A percentile compares a stretch with the other conserved stretches of the same genome.
Evolutionary conservation across 1,140 invertebrate species (phyloP).

Genomic region (Neodiprion lecontei): DNA sequence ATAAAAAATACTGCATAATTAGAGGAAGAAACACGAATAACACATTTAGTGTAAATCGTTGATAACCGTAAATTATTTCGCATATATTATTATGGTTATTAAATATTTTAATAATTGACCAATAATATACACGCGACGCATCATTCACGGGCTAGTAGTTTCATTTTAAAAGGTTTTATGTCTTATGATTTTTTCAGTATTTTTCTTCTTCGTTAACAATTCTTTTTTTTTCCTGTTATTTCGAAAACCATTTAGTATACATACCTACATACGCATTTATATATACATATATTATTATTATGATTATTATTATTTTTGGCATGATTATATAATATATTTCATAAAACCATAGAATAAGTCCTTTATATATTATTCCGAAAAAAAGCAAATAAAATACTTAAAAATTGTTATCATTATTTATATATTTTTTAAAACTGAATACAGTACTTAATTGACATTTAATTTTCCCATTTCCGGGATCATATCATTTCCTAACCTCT

Average conservation of each 20-base stretch:
- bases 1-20: not conserved
- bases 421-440: not conserved
- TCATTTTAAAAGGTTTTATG: conserved; percentile 4
- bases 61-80: not conserved
- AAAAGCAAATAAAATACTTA: conserved; percentile 5
- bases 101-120: not conserved
- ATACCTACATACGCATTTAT: not conserved
- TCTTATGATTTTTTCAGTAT: not conserved
- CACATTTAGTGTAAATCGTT: not conserved
- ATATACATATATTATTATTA: not conserved
- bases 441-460: not conserved
- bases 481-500: not conserved
- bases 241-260: not conserved
- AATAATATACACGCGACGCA: conserved; percentile 5
- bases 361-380: not conserved
- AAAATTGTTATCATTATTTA: not conserved
- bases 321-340: conserved; percentile 6
- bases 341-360: not conserved
- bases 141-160: not conserved
- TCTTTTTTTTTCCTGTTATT: not conserved
- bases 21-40: not conserved
- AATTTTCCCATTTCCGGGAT: not conserved
- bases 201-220: not conserved
- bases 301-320: not conserved
- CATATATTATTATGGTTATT: not conserved